Base-by-base conservation (phyloP, 2,113 vertebrate genomes). In the Lagenorhynchus albirostris region DNA sequence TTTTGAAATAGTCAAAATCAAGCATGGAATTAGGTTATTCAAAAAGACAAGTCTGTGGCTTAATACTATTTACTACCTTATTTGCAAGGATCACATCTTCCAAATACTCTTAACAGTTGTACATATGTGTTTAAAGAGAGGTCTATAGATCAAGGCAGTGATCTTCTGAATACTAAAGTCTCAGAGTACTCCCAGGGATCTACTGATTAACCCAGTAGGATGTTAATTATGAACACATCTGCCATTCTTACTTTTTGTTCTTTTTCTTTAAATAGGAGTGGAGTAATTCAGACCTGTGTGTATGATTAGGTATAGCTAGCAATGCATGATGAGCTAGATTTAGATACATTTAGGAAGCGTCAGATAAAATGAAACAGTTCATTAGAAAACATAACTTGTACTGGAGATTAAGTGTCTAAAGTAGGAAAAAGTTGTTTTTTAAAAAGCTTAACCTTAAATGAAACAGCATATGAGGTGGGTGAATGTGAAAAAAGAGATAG, bases 161-260 rank as follows among this genome's bases (percentile, higher is more conserved):
- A 98, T 98, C 97, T 97, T 98, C 95, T 97, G 96, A 98, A 98
- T 97, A 98, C 62, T 98, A 96, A 98, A 98, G 94, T 98, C 97
- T 98, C 85, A 87, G 80, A 98, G 97, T 94, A 94, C 97, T 98
- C 97, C 98, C 93, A 98, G 98, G 98, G 96, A 98, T 98, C 98
- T 98, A 91, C 98, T 98, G 98, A 99, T 99, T 99, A 98, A 98
- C 98, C 95, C 98, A 98, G 98, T 98, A 98, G 98, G 98, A 98
- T 98, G 98, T 99, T 98, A 98, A 99, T 99, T 99, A 98, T 96
- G 97, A 96, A 96, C 98, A 98, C 98, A 98, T 98, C 98, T 98
- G 98, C 97, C 97, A 98, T 98, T 98, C 98, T 98, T 98, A 98
- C 89, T 98, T 98, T 98, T 98, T 98, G 97, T 98, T 98, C 96